Evolutionary conservation across 2,888 invertebrate genomes (phyloP).

Genomic region (Beris chalybata): DNA sequence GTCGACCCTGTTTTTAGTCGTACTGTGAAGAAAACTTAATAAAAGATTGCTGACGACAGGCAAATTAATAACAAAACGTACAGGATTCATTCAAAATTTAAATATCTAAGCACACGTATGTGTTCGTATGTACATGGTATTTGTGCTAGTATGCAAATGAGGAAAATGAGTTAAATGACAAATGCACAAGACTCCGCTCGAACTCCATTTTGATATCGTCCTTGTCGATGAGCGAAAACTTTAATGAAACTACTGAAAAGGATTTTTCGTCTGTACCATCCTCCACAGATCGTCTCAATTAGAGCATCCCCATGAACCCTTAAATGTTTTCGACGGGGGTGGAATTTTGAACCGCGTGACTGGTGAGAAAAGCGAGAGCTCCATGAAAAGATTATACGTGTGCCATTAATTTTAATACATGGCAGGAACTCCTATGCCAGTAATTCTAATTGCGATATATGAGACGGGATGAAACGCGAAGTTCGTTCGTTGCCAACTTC

Average conservation of each 20-base stretch:
- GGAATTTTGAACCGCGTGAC: no score
- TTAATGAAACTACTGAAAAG: conserved; percentile 5
- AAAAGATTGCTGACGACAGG: conserved; percentile 28
- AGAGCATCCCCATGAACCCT: conserved; percentile 7
- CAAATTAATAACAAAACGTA: conserved; percentile 27
- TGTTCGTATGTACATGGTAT: no score
- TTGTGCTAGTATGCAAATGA: conserved; percentile 10
- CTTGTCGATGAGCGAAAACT: not conserved
- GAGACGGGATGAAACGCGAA: conserved; percentile 1
- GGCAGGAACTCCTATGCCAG: not conserved
- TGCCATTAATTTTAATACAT: conserved; percentile 26
- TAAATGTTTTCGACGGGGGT: not conserved
- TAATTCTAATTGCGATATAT: conserved; percentile 6
- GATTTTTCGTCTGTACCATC: not conserved
- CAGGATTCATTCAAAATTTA: not conserved
- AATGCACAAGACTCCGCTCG: conserved; percentile 1
- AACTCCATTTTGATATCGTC: not conserved
- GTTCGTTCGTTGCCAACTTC: conserved; percentile 3
- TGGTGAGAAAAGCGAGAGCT: not conserved
- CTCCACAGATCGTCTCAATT: conserved; percentile 5
- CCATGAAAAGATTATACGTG: conserved; percentile 24
- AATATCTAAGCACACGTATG: not conserved
- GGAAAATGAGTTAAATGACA: not conserved
- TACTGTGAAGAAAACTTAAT: conserved; percentile 18
- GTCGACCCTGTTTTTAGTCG: conserved; percentile 8